Evolutionary conservation across 2,888 invertebrate genomes (phyloP).

Genomic region (Achlya flavicornis): DNA sequence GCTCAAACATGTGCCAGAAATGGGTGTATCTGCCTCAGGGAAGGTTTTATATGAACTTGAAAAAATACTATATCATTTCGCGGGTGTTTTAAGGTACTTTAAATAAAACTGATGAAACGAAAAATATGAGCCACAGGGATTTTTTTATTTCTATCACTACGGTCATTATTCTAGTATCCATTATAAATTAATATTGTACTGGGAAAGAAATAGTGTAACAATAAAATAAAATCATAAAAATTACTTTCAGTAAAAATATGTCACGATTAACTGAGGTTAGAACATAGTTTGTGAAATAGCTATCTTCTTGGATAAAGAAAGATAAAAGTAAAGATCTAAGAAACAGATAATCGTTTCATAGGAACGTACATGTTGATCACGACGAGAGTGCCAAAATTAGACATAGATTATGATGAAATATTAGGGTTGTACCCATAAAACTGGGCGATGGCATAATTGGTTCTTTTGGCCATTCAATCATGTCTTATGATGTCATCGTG

Average conservation of each 20-base stretch:
- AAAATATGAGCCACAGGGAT: too few species aligned
- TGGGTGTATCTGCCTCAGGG: neutral
- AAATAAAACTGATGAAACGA: too few species aligned
- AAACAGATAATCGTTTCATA: neutral
- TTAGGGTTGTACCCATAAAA: slow-evolving; percentile 6
- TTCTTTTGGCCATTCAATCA: slow-evolving; percentile 15
- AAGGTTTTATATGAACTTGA: neutral
- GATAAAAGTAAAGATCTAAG: too few species aligned
- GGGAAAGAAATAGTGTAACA: too few species aligned
- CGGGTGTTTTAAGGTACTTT: too few species aligned
- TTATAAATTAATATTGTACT: too few species aligned
- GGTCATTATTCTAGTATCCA: too few species aligned
- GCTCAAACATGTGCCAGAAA: neutral
- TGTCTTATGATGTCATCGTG: slow-evolving; percentile 10
- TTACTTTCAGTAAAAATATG: too few species aligned
- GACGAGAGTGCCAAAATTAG: slow-evolving; percentile 2
- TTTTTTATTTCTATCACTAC: too few species aligned
- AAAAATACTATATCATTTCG: neutral
- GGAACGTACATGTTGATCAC: neutral
- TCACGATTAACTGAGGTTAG: too few species aligned
- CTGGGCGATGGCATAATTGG: slow-evolving; percentile 13
- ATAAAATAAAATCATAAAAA: too few species aligned
- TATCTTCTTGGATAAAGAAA: neutral
- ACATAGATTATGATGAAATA: slow-evolving; percentile 5
- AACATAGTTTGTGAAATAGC: too few species aligned